A percentile compares a stretch with the other conserved stretches of the same genome.
Conservation (phyloP, 2,888 invertebrate genomes). For the Perizoma affinitatum region DNA sequence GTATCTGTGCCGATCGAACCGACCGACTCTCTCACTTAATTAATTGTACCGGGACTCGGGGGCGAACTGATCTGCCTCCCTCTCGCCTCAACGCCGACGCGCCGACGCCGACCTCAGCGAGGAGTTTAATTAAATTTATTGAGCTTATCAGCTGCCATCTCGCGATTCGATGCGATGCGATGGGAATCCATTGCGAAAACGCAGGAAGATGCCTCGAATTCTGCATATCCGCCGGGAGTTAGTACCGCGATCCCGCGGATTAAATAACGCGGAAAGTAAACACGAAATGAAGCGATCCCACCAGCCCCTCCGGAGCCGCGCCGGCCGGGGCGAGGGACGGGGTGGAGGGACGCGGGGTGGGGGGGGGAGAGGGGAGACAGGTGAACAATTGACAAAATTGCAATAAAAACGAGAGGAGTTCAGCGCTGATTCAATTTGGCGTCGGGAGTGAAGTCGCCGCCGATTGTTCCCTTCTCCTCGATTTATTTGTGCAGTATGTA, state of each 20-base stretch:
- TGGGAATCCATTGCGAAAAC: slow-evolving; percentile 69
- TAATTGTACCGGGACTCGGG: slow-evolving; percentile 65
- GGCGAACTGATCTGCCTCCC: slow-evolving; percentile 72
- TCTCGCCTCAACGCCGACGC: slow-evolving; percentile 36
- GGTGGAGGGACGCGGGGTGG: background rate
- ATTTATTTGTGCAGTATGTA: slow-evolving; percentile 15
- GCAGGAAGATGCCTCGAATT: slow-evolving; percentile 66
- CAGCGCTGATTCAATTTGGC: slow-evolving; percentile 47
- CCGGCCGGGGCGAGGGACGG: background rate
- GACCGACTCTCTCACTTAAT: slow-evolving; percentile 63
- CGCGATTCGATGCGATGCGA: slow-evolving; percentile 49
- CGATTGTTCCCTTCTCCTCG: slow-evolving; percentile 27
- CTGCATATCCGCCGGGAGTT: slow-evolving; percentile 64
- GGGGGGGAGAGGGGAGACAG: slow-evolving; percentile 39
- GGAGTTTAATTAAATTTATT: slow-evolving; percentile 81
- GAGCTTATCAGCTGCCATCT: slow-evolving; percentile 69
- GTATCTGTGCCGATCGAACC: slow-evolving; percentile 51
- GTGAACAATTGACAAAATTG: slow-evolving; percentile 55
- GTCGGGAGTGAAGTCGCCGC: slow-evolving; percentile 31
- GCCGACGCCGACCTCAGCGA: background rate
- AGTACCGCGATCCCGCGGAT: slow-evolving; percentile 37
- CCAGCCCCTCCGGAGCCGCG: background rate
- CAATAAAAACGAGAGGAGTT: slow-evolving; percentile 56
- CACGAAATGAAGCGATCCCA: slow-evolving; percentile 51
- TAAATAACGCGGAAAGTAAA: slow-evolving; percentile 47